Evolutionary conservation across 1,140 invertebrate species (phyloP), one percentile per base, ranked within the genome.

Genomic region (Araneus ventricosus): DNA sequence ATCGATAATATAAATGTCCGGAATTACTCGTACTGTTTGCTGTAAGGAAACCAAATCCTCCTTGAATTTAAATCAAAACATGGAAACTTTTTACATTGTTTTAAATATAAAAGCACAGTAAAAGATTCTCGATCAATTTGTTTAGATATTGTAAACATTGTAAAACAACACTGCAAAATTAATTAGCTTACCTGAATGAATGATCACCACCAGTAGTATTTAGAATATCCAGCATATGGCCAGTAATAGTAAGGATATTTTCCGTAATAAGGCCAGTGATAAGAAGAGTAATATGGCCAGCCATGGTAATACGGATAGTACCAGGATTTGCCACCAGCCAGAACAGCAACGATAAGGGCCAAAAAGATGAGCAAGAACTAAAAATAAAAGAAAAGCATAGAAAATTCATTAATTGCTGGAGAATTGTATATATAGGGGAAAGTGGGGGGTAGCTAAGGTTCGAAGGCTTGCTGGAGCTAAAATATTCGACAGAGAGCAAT

Each of bases 291-390:
- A 70, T 88, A 88, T 0, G 87, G 63, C 87, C 87, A 88, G 87
- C 39, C 20, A 70, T 63, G 37, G 24, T 90, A 80, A n/a, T 45
- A 67, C 4, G 39, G 52, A 37, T 80, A 67, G 20, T 90, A 80
- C 88, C 88, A 90, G 14, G 88, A 90, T 41, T 90, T 90, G 24
- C 39, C 88, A 10, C 88, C 88, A 7, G 88, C 88, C n/a, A 90
- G 52, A 0, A 90, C 88, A 59, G 88, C 27, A 17, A 80, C 75
- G 1, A 90, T 27, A 39, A 90, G n/a, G 22, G 88, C 88, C 45
- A 90, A 37, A 24, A 90, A 80, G 6, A 90, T n/a, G 17, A 80
- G 41, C 4, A 90, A 45, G n/a, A 90, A 80, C 88, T 90, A 27
- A 2, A 79, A 70, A 61, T 75, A 45, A 30, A 41, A 88, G 37